Evolutionary conservation across 2,797 vertebrate species (phyloP).

Genomic region (Dendrocincla fuliginosa): DNA sequence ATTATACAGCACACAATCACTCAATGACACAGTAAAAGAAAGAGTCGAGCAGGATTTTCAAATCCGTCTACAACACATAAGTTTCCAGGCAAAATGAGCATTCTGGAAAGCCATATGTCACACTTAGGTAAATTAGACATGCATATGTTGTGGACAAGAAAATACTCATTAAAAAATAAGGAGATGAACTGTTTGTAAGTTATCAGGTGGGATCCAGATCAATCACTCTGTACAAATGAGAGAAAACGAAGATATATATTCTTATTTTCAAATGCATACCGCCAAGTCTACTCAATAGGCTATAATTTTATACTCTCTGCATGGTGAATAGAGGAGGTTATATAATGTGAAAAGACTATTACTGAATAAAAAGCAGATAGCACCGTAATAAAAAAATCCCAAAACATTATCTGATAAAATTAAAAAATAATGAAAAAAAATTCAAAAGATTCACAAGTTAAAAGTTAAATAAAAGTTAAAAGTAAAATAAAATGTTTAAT

Average conservation of each 20-base stretch:
- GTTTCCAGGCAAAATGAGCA: neutral
- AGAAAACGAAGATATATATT: neutral
- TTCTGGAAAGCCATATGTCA: conserved; percentile 38
- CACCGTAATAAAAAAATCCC: neutral
- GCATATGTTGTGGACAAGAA: conserved; percentile 25
- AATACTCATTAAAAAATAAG: neutral
- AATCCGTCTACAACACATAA: neutral
- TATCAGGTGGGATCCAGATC: neutral
- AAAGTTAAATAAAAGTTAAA: neutral
- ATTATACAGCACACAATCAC: conserved; percentile 41
- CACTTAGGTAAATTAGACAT: conserved; percentile 43
- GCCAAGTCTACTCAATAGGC: neutral
- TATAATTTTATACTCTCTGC: neutral
- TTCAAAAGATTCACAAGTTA: neutral
- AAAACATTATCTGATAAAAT: neutral
- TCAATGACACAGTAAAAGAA: conserved; percentile 43
- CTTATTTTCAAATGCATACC: neutral
- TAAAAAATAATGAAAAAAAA: neutral
- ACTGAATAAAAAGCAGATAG: neutral
- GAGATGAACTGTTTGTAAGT: neutral
- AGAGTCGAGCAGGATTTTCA: neutral
- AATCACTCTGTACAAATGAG: neutral
- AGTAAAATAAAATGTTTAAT: neutral
- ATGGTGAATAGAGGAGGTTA: neutral
- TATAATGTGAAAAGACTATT: neutral